Base-by-base conservation (phyloP, 2,888 invertebrate species). In the Maniola hyperantus region DNA sequence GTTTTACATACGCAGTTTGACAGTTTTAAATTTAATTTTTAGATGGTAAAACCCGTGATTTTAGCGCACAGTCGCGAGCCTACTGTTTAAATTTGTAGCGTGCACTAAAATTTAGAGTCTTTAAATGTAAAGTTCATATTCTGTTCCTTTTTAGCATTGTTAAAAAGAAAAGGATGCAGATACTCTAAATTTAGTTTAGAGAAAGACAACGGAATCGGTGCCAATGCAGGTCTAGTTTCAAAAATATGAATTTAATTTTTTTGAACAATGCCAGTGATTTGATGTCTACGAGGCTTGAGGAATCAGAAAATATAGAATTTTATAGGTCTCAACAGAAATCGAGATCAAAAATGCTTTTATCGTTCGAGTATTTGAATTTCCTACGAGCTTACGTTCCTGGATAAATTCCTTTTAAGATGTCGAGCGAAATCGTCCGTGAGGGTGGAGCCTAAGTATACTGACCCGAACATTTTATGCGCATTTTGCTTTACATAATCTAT, bases 311-410 rank as follows among this genome's bases (percentile, higher is more conserved):
- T 79, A 84, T 82, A 80, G 77, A 81, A 83, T 83, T 84, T 83
- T 77, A 80, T 78, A 79, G 79, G 79, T 80, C 76, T 79, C 77
- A 74, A 78, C 79, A 80, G 79, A 78, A 82, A 83, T 82, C 76
- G 77, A 80, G 83, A 85, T 83, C 79, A 81, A 76, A 82, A 84
- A 83, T 85, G 81, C 82, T 85, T 85, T 85, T 83, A 83, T 81
- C 80, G 80, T 76, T 82, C 71, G 73, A 82, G 81, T 84, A 88
- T 89, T 88, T 86, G 87, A 88, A 85, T 86, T 85, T 84, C 78
- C 79, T 78, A 74, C 79, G 73, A 77, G 80, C 79, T 83, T 79
- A 73, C 79, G 81, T 79, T 79, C 81, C 77, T 80, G 74, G 80
- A 82, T 79, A 82, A 85, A 86, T 85, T 85, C 83, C 82, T 80